A percentile compares a stretch with the other conserved stretches of the same genome.
phyloP scores from a whole-genome alignment of 2,888 invertebrate species.

The Lithodes maja region DNA sequence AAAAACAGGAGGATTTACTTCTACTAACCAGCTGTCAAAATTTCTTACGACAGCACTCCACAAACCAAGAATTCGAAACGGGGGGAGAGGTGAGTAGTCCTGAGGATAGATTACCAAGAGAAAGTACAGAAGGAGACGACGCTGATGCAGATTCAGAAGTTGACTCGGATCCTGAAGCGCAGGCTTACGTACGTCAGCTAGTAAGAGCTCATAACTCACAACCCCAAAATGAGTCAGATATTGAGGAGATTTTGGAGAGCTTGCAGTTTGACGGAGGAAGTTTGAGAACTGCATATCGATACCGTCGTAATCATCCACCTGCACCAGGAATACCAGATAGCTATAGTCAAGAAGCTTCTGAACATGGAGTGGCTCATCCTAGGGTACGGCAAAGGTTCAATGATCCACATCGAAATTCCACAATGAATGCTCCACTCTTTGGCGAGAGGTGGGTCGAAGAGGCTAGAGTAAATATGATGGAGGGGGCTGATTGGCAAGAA shows the following conservation, averaged over 20 bases:
- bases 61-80: not conserved
- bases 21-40: slow-evolving; percentile 28
- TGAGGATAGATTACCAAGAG: not conserved
- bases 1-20: not conserved
- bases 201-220: slow-evolving; percentile 29
- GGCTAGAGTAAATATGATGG: slow-evolving; percentile 37
- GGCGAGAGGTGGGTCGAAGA: slow-evolving; percentile 54
- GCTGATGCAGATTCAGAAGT: slow-evolving; percentile 14
- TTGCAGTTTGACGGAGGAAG: slow-evolving; percentile 38
- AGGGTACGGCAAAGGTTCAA: not conserved
- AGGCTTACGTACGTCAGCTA: slow-evolving; percentile 43
- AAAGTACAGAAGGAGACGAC: not conserved
- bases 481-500: slow-evolving; percentile 33
- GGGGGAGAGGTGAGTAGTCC: not conserved
- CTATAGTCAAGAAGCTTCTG: slow-evolving; percentile 9
- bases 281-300: not conserved
- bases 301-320: not conserved
- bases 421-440: slow-evolving; percentile 22
- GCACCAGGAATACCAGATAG: not conserved
- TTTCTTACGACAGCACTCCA: not conserved
- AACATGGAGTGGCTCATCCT: not conserved
- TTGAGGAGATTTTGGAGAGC: slow-evolving; percentile 51
- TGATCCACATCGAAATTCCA: not conserved
- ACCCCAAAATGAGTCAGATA: slow-evolving; percentile 47
- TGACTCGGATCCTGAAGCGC: slow-evolving; percentile 40